phyloP scores from a whole-genome alignment of 2,888 invertebrate species.

The Tenthredo distinguenda region DNA sequence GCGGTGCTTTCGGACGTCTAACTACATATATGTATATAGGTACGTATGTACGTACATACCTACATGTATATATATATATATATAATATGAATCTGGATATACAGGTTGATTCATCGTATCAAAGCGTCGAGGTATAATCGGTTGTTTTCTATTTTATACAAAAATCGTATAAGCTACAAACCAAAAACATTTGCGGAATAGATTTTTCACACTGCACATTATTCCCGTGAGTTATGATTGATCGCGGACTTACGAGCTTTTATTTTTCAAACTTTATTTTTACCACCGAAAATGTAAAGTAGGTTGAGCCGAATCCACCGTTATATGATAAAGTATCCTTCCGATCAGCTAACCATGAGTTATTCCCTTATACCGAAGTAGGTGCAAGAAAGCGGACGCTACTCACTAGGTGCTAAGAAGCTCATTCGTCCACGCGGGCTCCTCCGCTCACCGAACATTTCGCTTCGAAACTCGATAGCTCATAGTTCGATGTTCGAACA shows the following conservation, averaged over 20 bases:
- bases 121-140: not conserved
- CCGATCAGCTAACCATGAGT: constrained; percentile 45
- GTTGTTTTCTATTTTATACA: not conserved
- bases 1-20: constrained; percentile 34
- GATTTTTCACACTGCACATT: constrained; percentile 42
- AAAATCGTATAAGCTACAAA: not conserved
- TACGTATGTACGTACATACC: not conserved
- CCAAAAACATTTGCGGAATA: not conserved
- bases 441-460: constrained; percentile 13
- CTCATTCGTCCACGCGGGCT: constrained; percentile 39
- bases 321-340: constrained; percentile 49
- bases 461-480: not conserved
- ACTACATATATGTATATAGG: not conserved
- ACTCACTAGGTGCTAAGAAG: constrained; percentile 41
- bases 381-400: constrained; percentile 23
- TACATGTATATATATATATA: not conserved
- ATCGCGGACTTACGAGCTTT: constrained; percentile 1
- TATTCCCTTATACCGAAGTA: constrained; percentile 15
- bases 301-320: constrained; percentile 35
- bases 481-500: constrained; percentile 10
- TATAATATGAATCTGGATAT: constrained; percentile 12
- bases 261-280: constrained; percentile 37
- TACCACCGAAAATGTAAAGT: constrained; percentile 34
- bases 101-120: constrained; percentile 17
- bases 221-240: constrained; percentile 24